phyloP scores from a whole-genome alignment of 1,140 invertebrate species.

The Antheraea mylitta region DNA sequence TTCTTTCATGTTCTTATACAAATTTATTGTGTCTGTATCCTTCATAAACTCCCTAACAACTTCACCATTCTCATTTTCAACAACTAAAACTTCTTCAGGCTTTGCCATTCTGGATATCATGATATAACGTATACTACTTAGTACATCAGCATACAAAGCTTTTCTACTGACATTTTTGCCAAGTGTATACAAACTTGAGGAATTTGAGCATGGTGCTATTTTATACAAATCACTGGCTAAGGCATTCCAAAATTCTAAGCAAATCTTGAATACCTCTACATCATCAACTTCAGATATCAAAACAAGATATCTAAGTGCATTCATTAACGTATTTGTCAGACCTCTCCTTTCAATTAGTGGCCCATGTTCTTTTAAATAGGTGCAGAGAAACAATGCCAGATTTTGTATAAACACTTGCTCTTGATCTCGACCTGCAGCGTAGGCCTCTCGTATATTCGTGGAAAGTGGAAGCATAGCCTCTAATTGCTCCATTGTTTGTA shows the following conservation, averaged over 20 bases:
- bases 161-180: slow-evolving; percentile 75
- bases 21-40: slow-evolving; percentile 99
- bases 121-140: slow-evolving; percentile 96
- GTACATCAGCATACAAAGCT: slow-evolving; percentile 87
- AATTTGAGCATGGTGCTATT: slow-evolving; percentile 81
- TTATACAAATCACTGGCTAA: slow-evolving; percentile 95
- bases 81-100: slow-evolving; percentile 99
- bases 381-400: slow-evolving; percentile 97
- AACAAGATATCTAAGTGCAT: slow-evolving; percentile 95
- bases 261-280: slow-evolving; percentile 99
- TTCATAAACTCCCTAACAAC: slow-evolving; percentile 99
- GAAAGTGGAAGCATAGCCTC: slow-evolving; percentile 94
- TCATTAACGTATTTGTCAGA: slow-evolving; percentile 85
- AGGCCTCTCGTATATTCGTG: slow-evolving; percentile 96
- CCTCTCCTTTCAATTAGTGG: slow-evolving; percentile 90
- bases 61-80: slow-evolving; percentile 99
- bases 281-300: slow-evolving; percentile 99
- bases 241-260: slow-evolving; percentile 99
- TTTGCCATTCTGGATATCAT: slow-evolving; percentile 99
- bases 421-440: slow-evolving; percentile 94
- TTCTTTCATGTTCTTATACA: slow-evolving; percentile 99
- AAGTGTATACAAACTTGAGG: slow-evolving; percentile 65
- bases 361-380: slow-evolving; percentile 97
- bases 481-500: slow-evolving; percentile 94
- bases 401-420: slow-evolving; percentile 99